A percentile compares a stretch with the other conserved stretches of the same genome.
Conservation (phyloP, 2,113 vertebrate species). For the Plotosus lineatus region DNA sequence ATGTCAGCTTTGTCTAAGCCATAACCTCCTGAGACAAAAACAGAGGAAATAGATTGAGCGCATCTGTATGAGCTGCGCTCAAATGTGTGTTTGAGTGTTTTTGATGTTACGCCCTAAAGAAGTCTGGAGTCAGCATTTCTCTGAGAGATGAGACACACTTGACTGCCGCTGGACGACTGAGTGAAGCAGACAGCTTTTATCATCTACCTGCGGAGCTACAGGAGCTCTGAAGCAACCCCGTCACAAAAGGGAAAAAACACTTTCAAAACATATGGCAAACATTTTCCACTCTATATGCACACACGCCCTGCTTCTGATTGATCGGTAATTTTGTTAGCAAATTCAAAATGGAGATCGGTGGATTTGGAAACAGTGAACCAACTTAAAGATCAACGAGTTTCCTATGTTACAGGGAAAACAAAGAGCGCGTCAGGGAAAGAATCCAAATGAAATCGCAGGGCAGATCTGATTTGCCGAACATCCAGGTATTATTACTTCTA, state of each 20-base stretch:
- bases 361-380: neutral
- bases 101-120: slow-evolving; percentile 62
- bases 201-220: slow-evolving; percentile 44
- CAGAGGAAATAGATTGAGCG: slow-evolving; percentile 14
- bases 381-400: slow-evolving; percentile 8
- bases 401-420: slow-evolving; percentile 54
- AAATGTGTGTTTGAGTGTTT: slow-evolving; percentile 47
- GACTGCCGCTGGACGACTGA: slow-evolving; percentile 8
- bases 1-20: slow-evolving; percentile 29
- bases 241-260: slow-evolving; percentile 66
- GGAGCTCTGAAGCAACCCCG: slow-evolving; percentile 14
- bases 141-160: neutral
- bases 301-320: slow-evolving; percentile 67
- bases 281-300: slow-evolving; percentile 62
- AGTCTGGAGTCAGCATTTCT: slow-evolving; percentile 14
- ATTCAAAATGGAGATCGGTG: slow-evolving; percentile 54
- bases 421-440: slow-evolving; percentile 36
- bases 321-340: slow-evolving; percentile 67
- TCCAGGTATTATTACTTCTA: slow-evolving; percentile 46
- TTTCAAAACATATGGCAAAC: slow-evolving; percentile 68
- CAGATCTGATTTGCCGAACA: slow-evolving; percentile 25
- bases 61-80: slow-evolving; percentile 41
- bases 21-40: slow-evolving; percentile 27
- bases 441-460: slow-evolving; percentile 32
- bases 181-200: slow-evolving; percentile 49